Evolutionary conservation across 2,888 invertebrate genomes (phyloP), one percentile per base, ranked within the genome.

Genomic region (Cheilosia vernalis): DNA sequence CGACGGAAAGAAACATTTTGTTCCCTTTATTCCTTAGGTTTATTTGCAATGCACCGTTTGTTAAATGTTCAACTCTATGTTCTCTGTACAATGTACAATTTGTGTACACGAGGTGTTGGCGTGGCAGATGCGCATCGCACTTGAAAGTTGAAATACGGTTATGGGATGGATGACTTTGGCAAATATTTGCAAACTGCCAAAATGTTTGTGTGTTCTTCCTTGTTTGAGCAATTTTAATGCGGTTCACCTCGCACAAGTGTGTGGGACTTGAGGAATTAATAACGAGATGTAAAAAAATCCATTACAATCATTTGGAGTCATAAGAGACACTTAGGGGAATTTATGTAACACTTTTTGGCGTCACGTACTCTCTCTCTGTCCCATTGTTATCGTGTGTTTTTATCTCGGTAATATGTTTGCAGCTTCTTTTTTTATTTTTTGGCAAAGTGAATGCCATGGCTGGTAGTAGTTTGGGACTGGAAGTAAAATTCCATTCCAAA

Each of bases 141-240:
- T 60, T 61, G 47, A 66, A 60, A 30, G 30, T 30, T 30, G 30
- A 30, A 30, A 47, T 58, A 76, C 83, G 67, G 83, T 83, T 83
- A 78, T 72, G 47, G 66, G 55, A 72, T 55, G 55, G 60, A 77
- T 77, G 60, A 78, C 66, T 82, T 77, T 77, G 24, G 66, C 51
- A 67, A 78, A 83, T 83, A 73, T 73, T 72, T 78, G 56, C 78
- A 56, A 83, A 73, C 51, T 72, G 67, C 73, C 72, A 73, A 83
- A 78, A 72, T 70, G 44, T 7, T 70, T 53, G 10, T 61, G 66
- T 61, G 72, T 67, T 56, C 63, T 67, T 73, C 67, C 78, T 44
- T 42, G 63, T 78, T 78, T 61, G 49, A 40, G 17, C 44, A 60
- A 17, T 72, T 44, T 19, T 30, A 37, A 66, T 60, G 47, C 67